A percentile compares a stretch with the other conserved stretches of the same genome.
Evolutionary conservation across 2,113 vertebrate species (phyloP).

Genomic region (Petrocephalus microphthalmus): DNA sequence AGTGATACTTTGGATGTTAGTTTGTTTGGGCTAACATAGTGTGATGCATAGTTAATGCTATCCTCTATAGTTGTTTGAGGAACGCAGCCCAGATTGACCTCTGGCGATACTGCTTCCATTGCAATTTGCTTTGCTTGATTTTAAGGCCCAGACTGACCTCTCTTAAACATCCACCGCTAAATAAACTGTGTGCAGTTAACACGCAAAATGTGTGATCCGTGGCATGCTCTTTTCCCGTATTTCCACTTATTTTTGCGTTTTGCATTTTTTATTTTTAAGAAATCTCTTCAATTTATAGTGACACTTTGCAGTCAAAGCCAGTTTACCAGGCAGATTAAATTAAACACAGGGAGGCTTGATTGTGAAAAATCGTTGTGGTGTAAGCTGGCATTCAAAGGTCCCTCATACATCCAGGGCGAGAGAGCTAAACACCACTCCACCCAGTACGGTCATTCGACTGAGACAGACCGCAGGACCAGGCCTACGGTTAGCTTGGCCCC

Average conservation of each 20-base stretch:
- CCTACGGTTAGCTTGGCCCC: not conserved
- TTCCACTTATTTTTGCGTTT: not conserved
- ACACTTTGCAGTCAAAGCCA: not conserved
- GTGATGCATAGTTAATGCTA: too few species aligned
- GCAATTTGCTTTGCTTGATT: not conserved
- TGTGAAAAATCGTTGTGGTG: slow-evolving; percentile 19
- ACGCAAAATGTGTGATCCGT: not conserved
- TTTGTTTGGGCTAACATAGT: too few species aligned
- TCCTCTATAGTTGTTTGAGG: too few species aligned
- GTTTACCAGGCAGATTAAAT: slow-evolving; percentile 19
- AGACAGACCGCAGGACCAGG: not conserved
- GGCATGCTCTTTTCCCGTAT: not conserved
- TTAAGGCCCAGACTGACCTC: not conserved
- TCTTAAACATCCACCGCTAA: slow-evolving; percentile 7
- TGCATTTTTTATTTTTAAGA: not conserved
- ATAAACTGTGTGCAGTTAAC: not conserved
- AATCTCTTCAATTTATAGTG: slow-evolving; percentile 5
- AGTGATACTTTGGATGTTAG: too few species aligned
- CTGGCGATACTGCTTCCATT: not conserved
- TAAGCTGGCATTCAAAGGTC: not conserved
- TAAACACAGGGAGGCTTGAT: slow-evolving; percentile 16
- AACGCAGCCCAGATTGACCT: not conserved
- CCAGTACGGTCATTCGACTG: not conserved
- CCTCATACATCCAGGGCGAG: not conserved
- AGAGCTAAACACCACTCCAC: not conserved